Base-by-base conservation (phyloP, 2,888 invertebrate species). In the Netelia melanura region DNA sequence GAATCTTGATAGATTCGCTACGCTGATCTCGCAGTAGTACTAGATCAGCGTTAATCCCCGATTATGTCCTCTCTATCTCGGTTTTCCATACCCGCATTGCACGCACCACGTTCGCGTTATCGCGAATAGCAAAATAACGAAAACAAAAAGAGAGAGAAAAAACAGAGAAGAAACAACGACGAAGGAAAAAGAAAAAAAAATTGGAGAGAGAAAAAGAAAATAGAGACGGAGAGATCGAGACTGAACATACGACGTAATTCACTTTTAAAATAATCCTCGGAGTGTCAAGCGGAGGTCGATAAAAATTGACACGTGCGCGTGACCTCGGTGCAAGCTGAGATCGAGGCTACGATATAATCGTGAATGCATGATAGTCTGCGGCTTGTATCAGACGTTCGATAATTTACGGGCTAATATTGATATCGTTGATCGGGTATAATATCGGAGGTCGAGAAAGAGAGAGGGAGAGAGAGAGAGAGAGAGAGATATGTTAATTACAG, bases 1-100 rank as follows among this genome's bases (percentile, higher is more conserved):
- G 86, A 86, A 86, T 84, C 81, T 84, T 84, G 84, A 84, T 84
- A 84, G 77, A 84, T 84, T 84, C 77, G 62, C 77, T n/a, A 52
- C 76, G 72, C 38, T 30, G 71, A 84, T 84, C 77, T 68, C 72
- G 72, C 21, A 48, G 48, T 38, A 48, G 48, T 70, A 64, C 72
- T 62, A 48, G 71, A 84, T 84, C 81, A 81, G 72, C 81, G 72
- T 21, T 77, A 84, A 84, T 83, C 83, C 67, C 43, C 83, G 21
- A 62, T 48, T 48, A 77, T 17, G 44, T 54, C 48, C 70, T 58
- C 75, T n/a, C 68, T 56, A 25, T 58, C 25, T 30, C n/a, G 44
- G 43, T 25, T n/a, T 68, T 61, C 17, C 38, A 56, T 44, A 30
- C 54, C 43, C 23, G 23, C 64, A 25, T 76, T n/a, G 43, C 23